Evolutionary conservation across 53 echinoderm and acorn worm species (phyloP), one percentile per base, ranked within the genome.

Genomic region (Temnopleurus reevesii): DNA sequence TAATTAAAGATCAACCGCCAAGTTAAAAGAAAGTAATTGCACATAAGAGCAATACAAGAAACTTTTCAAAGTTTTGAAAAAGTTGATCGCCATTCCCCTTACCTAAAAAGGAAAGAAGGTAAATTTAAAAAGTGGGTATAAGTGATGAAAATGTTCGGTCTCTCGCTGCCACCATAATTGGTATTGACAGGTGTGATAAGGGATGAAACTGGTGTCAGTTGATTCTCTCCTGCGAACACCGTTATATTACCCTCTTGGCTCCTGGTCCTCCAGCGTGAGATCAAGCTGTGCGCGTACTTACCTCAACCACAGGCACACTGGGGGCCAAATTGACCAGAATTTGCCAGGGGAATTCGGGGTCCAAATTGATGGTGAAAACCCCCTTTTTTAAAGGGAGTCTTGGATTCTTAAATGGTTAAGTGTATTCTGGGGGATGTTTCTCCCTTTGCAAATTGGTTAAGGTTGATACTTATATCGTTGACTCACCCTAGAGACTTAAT

Each of bases 251-350:
- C 60, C 85, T 59, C 59, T 85, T 85, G 85, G 60, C 85, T 44
- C 44, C 45, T 28, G 59, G 59, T 60, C 27, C n/a, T n/a, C n/a
- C n/a, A n/a, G n/a, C n/a, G n/a, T 24, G 44, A 45, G 2, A 24
- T 15, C 85, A 41, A 36, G 45, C 60, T 85, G 85, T 23, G 85
- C 59, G 8, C 38, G 17, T 85, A 85, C 49, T 85, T 85, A 60
- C 85, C 85, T 45, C 44, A 0, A 44, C 15, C 6, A 5, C 23
- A 12, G 33, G 8, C 71, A 24, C 60, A 45, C 85, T 44, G 34
- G 85, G 85, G 60, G 85, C 60, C n/a, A 85, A 85, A 85, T 85
- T 59, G 59, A 60, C 85, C 60, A 59, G 60, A 85, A 85, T 85
- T 60, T 85, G 85, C 60, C 85, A 44, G 85, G 85, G 85, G 85